Evolutionary conservation across 2,797 vertebrate genomes (phyloP), one percentile per base, ranked within the genome.

Genomic region (Esox lucius): DNA sequence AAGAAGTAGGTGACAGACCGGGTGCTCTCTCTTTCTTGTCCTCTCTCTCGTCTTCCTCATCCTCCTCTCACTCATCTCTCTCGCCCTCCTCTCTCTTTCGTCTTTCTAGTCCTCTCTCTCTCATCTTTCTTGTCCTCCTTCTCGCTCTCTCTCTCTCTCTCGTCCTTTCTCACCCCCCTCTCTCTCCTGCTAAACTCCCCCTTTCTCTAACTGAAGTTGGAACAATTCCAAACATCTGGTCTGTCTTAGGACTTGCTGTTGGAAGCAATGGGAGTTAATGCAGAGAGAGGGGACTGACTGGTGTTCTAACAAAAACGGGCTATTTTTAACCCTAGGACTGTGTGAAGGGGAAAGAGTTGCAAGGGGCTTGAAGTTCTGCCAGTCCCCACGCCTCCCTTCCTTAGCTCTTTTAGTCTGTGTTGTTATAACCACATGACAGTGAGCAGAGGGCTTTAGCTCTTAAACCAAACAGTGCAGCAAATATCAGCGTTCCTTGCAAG

Each of bases 161-260:
- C 26, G 24, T 26, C 22, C 1, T 65, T 26, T 35, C 19, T 42
- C 59, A 19, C 22, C 59, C 61, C 22, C 24, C 26, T 5, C 24
- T 64, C 61, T 26, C 5, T 65, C 31, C 22, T 11, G 22, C 24
- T 61, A 26, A 61, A n/a, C n/a, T 26, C 24, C n/a, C 22, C 26
- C 62, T 65, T 26, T 65, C 28, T 17, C 62, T 66, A 66, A 19
- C 64, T 17, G 15, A 66, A 12, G 64, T 28, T 66, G 64, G 64
- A 66, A 28, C 64, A 66, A 16, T 2, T 17, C 64, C 64, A 66
- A 66, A 66, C 64, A 66, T 66, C 64, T 66, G 64, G 28, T 35
- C 31, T 19, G 13, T 66, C 64, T 17, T 66, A 33, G 28, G 64
- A 16, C 15, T 31, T 31, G 64, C 15, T 16, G 26, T 13, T 64